phyloP scores from a whole-genome alignment of 2,888 invertebrate genomes.

The Steinernema hermaphroditum region DNA sequence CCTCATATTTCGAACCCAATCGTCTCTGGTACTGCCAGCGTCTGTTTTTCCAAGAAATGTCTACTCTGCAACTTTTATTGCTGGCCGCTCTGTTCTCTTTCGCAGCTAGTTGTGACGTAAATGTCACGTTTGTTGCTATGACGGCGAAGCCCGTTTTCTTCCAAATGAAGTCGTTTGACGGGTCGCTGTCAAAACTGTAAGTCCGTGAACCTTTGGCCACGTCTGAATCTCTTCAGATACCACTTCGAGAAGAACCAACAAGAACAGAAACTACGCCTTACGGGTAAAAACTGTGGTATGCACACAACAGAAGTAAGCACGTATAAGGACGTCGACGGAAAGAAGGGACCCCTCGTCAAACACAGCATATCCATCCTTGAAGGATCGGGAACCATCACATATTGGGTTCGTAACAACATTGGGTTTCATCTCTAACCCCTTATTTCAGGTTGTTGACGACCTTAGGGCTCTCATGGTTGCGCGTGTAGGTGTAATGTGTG shows the following conservation, averaged over 20 bases:
- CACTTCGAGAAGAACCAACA: constrained; percentile 14
- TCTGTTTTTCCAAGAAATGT: background rate
- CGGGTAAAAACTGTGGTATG: constrained; percentile 10
- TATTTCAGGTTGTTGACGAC: constrained; percentile 2
- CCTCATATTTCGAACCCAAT: constrained; percentile 9
- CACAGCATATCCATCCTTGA: background rate
- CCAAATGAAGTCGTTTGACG: constrained; percentile 26
- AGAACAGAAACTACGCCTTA: constrained; percentile 13
- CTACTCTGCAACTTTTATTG: background rate
- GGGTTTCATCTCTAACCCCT: background rate
- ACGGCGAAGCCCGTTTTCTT: constrained; percentile 22
- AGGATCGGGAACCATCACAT: constrained; percentile 1
- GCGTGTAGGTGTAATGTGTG: background rate
- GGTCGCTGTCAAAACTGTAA: constrained; percentile 6
- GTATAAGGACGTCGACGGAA: constrained; percentile 1
- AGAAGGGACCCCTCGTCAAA: background rate
- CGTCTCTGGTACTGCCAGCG: background rate
- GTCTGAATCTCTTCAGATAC: background rate
- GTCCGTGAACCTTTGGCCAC: background rate
- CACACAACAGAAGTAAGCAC: constrained; percentile 16
- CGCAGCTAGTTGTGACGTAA: background rate
- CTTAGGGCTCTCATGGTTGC: background rate
- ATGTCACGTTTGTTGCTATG: constrained; percentile 4
- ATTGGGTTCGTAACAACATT: background rate
- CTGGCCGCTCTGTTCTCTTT: background rate